These are phyloP conservation scores for Cephalopterus ornatus DNA, from an alignment of 2,113 vertebrate genomes.

Conservation along the genomic window DNA sequence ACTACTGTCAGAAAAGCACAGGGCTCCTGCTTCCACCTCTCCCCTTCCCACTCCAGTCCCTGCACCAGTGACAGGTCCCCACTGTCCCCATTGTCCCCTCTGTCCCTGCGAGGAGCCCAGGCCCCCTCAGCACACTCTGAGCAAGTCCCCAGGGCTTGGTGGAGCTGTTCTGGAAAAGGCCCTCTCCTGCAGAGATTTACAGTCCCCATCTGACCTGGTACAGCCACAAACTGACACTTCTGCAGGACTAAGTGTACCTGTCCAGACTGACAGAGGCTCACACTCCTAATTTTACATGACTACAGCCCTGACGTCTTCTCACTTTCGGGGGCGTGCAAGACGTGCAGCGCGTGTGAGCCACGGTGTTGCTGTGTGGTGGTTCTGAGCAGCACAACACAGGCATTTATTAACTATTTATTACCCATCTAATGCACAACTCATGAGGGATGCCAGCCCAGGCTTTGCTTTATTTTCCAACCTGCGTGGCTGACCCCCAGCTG, in stretches of 20 bases:
- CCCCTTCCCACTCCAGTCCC: neutral
- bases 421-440: neutral
- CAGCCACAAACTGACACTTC: constrained; percentile 22
- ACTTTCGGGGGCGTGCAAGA: neutral
- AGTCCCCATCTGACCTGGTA: constrained; percentile 40
- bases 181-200: constrained; percentile 37
- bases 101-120: fast-evolving
- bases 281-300: neutral
- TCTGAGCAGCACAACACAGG: neutral
- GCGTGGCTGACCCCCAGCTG: neutral
- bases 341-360: neutral
- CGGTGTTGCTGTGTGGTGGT: neutral
- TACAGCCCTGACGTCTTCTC: neutral
- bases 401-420: neutral
- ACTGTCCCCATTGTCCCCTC: neutral
- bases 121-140: neutral
- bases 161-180: neutral
- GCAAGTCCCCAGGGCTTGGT: neutral
- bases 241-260: neutral
- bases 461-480: neutral
- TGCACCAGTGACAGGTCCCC: neutral
- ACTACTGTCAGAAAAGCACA: neutral
- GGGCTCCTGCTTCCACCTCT: neutral
- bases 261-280: neutral
- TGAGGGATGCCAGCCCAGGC: neutral